phyloP scores from a whole-genome alignment of 2,113 vertebrate species.

The Channa maculata region DNA sequence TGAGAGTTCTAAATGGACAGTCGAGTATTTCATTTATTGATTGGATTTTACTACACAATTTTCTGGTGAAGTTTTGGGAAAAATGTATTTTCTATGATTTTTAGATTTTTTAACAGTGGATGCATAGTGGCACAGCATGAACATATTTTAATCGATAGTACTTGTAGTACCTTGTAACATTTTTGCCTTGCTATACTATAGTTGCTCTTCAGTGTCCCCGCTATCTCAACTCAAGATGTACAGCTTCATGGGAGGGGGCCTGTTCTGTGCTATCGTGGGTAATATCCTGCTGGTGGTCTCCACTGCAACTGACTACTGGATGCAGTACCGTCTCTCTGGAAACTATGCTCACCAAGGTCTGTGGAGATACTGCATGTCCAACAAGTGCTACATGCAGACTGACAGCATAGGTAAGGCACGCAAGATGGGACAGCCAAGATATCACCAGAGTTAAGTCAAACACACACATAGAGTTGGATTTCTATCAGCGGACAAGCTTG shows the following conservation, averaged over 20 bases:
- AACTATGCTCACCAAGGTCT: conserved; percentile 89
- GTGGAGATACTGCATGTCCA: conserved; percentile 88
- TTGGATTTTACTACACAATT: background rate
- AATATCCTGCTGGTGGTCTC: conserved; percentile 88
- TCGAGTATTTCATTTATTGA: background rate
- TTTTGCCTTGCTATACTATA: conserved; percentile 1
- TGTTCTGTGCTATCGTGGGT: conserved; percentile 89
- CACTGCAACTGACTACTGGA: conserved; percentile 89
- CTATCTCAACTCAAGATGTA: conserved; percentile 83
- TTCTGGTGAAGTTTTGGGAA: background rate
- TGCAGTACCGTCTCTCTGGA: conserved; percentile 89
- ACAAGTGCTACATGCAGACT: conserved; percentile 89
- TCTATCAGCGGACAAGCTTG: background rate
- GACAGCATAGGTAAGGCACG: conserved; percentile 86
- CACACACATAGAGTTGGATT: background rate
- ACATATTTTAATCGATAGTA: background rate
- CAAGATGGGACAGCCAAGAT: background rate
- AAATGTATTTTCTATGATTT: background rate
- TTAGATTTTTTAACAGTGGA: background rate
- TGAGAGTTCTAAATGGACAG: background rate
- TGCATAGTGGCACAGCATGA: background rate
- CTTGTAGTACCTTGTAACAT: background rate
- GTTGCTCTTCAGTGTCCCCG: conserved; percentile 57
- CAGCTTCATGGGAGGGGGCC: conserved; percentile 90
- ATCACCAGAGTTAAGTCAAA: background rate